These are phyloP conservation scores for Sebastes kiyomatsui DNA, from an alignment of 2,797 vertebrate species.

Conservation along the genomic window DNA sequence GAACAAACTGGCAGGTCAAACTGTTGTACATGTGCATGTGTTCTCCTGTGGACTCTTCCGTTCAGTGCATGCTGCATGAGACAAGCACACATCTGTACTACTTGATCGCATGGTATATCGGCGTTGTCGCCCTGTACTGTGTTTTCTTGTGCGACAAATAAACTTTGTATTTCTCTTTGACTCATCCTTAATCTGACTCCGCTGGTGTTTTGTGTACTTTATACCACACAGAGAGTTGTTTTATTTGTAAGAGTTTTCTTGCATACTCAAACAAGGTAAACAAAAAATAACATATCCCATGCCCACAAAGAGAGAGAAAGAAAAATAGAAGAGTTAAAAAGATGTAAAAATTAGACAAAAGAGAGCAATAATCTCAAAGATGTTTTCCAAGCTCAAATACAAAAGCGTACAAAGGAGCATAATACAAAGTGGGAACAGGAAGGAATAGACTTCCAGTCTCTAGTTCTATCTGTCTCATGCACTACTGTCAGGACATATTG, in stretches of 20 bases:
- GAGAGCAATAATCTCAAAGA: too few relatives aligned
- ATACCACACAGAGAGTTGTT: neutral
- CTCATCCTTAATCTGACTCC: slow-evolving; percentile 4
- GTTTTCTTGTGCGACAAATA: slow-evolving; percentile 76
- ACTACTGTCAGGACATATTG: too few relatives aligned
- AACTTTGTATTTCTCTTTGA: slow-evolving; percentile 77
- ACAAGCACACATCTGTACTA: slow-evolving; percentile 76
- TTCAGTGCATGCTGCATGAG: slow-evolving; percentile 83
- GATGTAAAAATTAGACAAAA: too few relatives aligned
- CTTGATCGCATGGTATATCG: slow-evolving; percentile 79
- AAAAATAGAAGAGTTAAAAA: too few relatives aligned
- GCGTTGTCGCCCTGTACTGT: slow-evolving; percentile 73
- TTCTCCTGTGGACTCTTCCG: slow-evolving; percentile 73
- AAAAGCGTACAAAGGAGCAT: too few relatives aligned
- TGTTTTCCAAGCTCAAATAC: too few relatives aligned
- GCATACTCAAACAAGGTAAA: neutral
- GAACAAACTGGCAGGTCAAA: slow-evolving; percentile 39
- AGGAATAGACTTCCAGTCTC: too few relatives aligned
- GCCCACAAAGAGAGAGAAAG: neutral
- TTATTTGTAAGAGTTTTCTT: neutral
- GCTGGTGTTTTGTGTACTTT: neutral
- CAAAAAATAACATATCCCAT: neutral
- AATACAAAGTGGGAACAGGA: too few relatives aligned
- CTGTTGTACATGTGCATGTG: slow-evolving; percentile 68
- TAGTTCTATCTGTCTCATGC: too few relatives aligned